Percentiles rank a stretch among this genome's conserved stretches.
Conservation (phyloP, 2,888 invertebrate species). For the Aspidiotus destructor region DNA sequence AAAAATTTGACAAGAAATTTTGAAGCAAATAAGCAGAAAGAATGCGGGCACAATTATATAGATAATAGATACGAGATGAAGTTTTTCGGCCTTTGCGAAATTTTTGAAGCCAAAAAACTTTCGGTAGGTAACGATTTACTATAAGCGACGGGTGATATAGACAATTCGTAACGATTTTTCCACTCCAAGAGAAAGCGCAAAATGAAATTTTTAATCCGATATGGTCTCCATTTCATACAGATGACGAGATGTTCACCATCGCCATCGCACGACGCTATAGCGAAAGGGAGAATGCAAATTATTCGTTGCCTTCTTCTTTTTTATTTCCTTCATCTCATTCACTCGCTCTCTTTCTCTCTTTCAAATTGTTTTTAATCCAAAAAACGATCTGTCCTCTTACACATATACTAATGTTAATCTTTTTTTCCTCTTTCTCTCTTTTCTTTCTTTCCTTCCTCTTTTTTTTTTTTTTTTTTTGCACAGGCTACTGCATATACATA, state of each 20-base stretch:
- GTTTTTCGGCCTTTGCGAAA: too few relatives aligned
- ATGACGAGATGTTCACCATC: neutral
- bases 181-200: neutral
- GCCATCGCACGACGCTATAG: neutral
- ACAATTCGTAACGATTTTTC: neutral
- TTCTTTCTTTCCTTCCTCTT: too few relatives aligned
- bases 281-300: constrained; percentile 19
- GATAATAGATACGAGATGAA: too few relatives aligned
- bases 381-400: constrained; percentile 21
- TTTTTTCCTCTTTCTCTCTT: neutral
- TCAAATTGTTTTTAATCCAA: constrained; percentile 28
- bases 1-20: too few relatives aligned
- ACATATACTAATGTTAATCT: constrained; percentile 21
- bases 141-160: neutral
- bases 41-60: too few relatives aligned
- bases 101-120: neutral
- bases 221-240: neutral
- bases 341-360: neutral
- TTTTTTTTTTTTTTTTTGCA: too few relatives aligned
- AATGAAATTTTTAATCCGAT: constrained; percentile 7
- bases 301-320: neutral
- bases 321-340: neutral
- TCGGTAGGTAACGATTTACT: neutral
- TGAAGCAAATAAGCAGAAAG: too few relatives aligned
- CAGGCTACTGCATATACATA: too few relatives aligned